Base-by-base conservation (phyloP, 2,888 invertebrate genomes). In the Quadroppia sp. region DNA sequence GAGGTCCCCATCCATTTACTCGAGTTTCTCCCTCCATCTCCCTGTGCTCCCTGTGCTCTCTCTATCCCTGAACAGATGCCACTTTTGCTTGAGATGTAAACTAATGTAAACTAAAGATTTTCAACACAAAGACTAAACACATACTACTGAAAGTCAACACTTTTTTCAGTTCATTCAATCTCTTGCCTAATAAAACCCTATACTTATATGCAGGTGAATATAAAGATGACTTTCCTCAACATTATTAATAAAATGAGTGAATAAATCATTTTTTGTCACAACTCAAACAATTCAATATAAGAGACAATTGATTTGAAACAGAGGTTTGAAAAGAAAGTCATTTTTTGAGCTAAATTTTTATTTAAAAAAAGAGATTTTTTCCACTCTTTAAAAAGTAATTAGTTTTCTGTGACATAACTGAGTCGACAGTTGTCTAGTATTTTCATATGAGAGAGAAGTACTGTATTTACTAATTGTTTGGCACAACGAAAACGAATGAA, bases 1-100 rank as follows among this genome's bases (percentile, higher is more conserved):
- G 25, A 53, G 53, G 53, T 25, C 53, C 53, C 13, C n/a, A 53
- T 23, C 53, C 25, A 53, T 53, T 53, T 25, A 11, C 53, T 53
- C 53, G 15, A 25, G 11, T 53, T 53, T 53, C 53, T 45, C 17
- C 45, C 23, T 53, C 25, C 45, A 9, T 53, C 25, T 25, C 53
- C 25, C 25, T 9, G 53, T 50, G 50, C 23, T 50, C 50, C 3
- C 50, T 20, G 15, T 9, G 53, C 20, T n/a, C 23, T 50, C 50
- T n/a, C 50, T 20, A 25, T 53, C 25, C 53, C 61, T 17, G 61
- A 61, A 61, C 61, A 61, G 61, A 61, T 61, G 61, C 61, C 61
- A 61, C 53, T 23, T 25, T 53, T 23, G 53, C 25, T 36, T 17
- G 20, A 30, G 25, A 30, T 59, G 32, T 32, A 61, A 61, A 61